Conservation (phyloP, 2,797 vertebrate genomes). For the Sebastiscus tertius region DNA sequence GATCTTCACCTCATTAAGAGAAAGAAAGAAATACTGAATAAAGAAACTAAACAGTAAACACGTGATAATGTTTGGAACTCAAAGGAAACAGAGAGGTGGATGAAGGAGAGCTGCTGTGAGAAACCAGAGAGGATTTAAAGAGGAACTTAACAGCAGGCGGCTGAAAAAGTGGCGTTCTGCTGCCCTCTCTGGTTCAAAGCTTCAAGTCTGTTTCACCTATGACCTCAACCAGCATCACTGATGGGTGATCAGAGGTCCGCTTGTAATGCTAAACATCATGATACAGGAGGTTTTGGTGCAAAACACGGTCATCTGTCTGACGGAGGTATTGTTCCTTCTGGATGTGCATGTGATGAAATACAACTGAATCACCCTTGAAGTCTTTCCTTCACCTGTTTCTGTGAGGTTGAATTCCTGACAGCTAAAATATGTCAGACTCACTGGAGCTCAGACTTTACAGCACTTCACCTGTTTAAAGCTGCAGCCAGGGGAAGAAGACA, state of each 20-base stretch:
- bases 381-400: not conserved
- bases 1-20: not conserved
- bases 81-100: no score
- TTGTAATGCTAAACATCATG: not conserved
- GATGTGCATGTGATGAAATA: not conserved
- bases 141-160: not conserved
- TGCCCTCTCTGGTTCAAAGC: no score
- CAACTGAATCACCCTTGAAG: not conserved
- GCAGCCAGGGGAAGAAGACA: conserved; percentile 10
- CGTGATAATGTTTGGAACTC: no score
- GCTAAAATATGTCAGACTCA: not conserved
- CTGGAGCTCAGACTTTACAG: conserved; percentile 13
- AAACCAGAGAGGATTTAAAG: not conserved
- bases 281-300: not conserved
- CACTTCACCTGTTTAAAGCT: conserved; percentile 27
- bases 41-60: not conserved
- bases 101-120: not conserved
- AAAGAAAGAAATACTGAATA: not conserved
- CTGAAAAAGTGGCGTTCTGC: not conserved
- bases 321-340: not conserved
- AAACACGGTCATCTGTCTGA: not conserved
- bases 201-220: no score
- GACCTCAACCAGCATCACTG: no score
- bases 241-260: no score
- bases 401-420: not conserved